Evolutionary conservation across 2,113 vertebrate species (phyloP).

Genomic region (Boleophthalmus pectinirostris): DNA sequence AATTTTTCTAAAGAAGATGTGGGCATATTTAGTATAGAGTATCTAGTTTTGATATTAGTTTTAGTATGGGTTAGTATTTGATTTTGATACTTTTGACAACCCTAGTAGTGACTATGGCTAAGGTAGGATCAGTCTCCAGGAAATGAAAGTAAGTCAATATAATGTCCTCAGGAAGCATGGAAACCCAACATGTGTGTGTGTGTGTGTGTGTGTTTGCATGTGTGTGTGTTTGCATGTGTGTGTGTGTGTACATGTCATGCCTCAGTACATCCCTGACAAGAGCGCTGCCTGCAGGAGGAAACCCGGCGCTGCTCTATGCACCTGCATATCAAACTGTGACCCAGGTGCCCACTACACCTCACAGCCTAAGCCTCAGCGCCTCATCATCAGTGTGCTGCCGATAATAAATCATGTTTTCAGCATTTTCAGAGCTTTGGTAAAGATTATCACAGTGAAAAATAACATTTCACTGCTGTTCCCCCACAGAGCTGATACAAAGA

Average conservation of each 20-base stretch:
- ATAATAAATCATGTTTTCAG: constrained; percentile 29
- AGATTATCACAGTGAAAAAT: constrained; percentile 1
- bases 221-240: constrained; percentile 14
- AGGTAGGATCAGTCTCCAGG: too few relatives aligned
- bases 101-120: too few relatives aligned
- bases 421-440: constrained; percentile 13
- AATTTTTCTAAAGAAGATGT: too few relatives aligned
- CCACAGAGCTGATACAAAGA: background rate
- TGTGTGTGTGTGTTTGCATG: too few relatives aligned
- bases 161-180: too few relatives aligned
- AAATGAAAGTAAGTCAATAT: too few relatives aligned
- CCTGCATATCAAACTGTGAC: constrained; percentile 71
- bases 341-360: constrained; percentile 47
- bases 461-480: constrained; percentile 15
- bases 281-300: constrained; percentile 65
- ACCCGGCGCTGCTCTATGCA: constrained; percentile 52
- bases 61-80: too few relatives aligned
- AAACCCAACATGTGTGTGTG: too few relatives aligned
- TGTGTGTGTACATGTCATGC: constrained; percentile 58
- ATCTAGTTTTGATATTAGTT: too few relatives aligned
- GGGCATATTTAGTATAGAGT: too few relatives aligned
- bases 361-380: constrained; percentile 28
- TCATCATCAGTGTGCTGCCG: constrained; percentile 29
- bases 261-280: constrained; percentile 63
- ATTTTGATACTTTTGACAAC: too few relatives aligned